Conservation (phyloP, 2,113 vertebrate genomes). For the Oncorhynchus gorbuscha region DNA sequence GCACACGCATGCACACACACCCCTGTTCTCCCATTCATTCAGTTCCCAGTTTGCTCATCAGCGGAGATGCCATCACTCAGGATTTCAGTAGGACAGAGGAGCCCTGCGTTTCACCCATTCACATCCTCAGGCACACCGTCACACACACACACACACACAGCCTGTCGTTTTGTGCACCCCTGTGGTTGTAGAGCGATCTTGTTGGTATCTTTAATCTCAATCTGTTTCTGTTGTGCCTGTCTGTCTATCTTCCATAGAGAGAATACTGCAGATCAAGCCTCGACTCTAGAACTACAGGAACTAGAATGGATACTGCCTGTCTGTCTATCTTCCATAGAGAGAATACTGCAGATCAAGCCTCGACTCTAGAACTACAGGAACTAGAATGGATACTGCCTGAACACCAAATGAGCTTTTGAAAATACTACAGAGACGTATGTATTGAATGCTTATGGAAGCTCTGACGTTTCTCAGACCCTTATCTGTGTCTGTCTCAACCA, state of each 20-base stretch:
- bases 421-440: not conserved
- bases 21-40: conserved; percentile 34
- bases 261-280: conserved; percentile 77
- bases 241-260: conserved; percentile 49
- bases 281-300: conserved; percentile 49
- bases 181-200: not conserved
- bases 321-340: conserved; percentile 49
- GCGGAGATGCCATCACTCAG: conserved; percentile 52
- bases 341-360: conserved; percentile 77
- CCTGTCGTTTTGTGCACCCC: not conserved
- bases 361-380: conserved; percentile 49
- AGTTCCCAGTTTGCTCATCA: conserved; percentile 57
- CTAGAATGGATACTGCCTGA: not conserved
- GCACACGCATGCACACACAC: conserved; percentile 28
- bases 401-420: not conserved
- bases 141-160: not conserved
- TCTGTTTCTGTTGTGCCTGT: not conserved
- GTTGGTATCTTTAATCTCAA: not conserved
- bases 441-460: not conserved
- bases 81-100: conserved; percentile 31
- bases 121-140: not conserved
- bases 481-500: not conserved
- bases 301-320: not conserved
- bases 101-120: conserved; percentile 2
- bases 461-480: conserved; percentile 15